Percentiles rank a stretch among this genome's conserved stretches.
These are phyloP conservation scores for Rachycentron canadum DNA, from an alignment of 2,797 vertebrate species.

Conservation along the genomic window DNA sequence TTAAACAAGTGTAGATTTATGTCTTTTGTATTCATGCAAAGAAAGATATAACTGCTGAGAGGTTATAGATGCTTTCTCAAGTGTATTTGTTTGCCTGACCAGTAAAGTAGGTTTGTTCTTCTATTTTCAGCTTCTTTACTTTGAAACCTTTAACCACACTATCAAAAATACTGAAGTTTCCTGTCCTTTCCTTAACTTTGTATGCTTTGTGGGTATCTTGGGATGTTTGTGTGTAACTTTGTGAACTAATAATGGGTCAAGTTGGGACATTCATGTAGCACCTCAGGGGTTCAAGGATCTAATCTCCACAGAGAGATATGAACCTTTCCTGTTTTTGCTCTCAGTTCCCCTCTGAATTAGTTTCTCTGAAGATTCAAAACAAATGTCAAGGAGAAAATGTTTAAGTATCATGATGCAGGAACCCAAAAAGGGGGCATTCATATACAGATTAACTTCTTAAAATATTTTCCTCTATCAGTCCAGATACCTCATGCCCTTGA, in stretches of 20 bases:
- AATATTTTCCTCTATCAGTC: conserved; percentile 43
- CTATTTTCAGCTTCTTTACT: conserved; percentile 32
- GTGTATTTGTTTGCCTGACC: background rate
- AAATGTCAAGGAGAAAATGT: conserved; percentile 38
- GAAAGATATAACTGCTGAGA: background rate
- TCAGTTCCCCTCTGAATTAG: conserved; percentile 12
- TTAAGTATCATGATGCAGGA: conserved; percentile 37
- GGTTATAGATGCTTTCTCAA: background rate
- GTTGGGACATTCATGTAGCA: conserved; percentile 13
- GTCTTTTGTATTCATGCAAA: conserved; percentile 1
- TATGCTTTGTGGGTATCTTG: background rate
- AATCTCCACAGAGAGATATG: conserved; percentile 42
- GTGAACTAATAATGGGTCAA: conserved; percentile 22
- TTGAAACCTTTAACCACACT: background rate
- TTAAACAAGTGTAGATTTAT: conserved; percentile 41
- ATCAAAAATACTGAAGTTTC: conserved; percentile 29
- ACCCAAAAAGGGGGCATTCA: conserved; percentile 15
- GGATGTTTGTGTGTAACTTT: background rate
- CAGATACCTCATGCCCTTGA: conserved; percentile 28
- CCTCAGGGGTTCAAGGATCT: conserved; percentile 46
- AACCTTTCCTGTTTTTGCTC: conserved; percentile 58
- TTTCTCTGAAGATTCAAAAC: conserved; percentile 39
- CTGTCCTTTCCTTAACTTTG: background rate
- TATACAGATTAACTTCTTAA: conserved; percentile 36
- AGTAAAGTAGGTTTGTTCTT: conserved; percentile 8